Base-by-base conservation (phyloP, 2,888 invertebrate genomes). In the Atethmia centrago region DNA sequence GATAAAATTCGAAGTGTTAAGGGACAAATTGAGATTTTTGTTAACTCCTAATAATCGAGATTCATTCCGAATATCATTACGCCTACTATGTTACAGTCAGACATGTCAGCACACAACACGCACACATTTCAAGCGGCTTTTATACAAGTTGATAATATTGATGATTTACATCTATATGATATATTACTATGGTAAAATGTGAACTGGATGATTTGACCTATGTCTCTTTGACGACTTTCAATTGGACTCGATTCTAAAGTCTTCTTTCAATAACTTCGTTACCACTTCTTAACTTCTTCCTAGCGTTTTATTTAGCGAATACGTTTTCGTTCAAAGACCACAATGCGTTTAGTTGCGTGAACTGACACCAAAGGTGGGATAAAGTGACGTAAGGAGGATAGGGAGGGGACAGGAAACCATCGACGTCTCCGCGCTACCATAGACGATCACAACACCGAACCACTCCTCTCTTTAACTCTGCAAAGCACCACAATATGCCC, bases 401-500 rank as follows among this genome's bases (percentile, higher is more conserved):
- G 72, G 77, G 71, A 42, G 47, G 51, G 40, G 55, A 73, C 62
- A 74, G 79, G 68, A 59, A 62, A 78, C 85, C 75, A 80, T 70
- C 81, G 76, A 76, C 75, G 82, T 82, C 77, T 85, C 85, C 77
- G 76, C 80, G 77, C 84, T 82, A 84, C 70, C 62, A 83, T 80
- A 85, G 72, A 90, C 91, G 89, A 90, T 87, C 92, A 94, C 93
- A 93, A 93, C 93, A 93, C 88, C 92, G 88, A 91, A 91, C 84
- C 83, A 84, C 90, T 80, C 87, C 84, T 88, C 88, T 87, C 84
- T 83, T 85, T 87, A 88, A 88, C 87, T 89, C 89, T 91, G 91
- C 93, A 90, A 94, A 95, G 95, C 96, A 95, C 95, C 95, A 95
- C 93, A 92, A 88, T 90, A 90, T 89, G 89, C 87, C 80, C 94